phyloP scores from a whole-genome alignment of 2,888 invertebrate genomes.

The Laspeyria flexula region DNA sequence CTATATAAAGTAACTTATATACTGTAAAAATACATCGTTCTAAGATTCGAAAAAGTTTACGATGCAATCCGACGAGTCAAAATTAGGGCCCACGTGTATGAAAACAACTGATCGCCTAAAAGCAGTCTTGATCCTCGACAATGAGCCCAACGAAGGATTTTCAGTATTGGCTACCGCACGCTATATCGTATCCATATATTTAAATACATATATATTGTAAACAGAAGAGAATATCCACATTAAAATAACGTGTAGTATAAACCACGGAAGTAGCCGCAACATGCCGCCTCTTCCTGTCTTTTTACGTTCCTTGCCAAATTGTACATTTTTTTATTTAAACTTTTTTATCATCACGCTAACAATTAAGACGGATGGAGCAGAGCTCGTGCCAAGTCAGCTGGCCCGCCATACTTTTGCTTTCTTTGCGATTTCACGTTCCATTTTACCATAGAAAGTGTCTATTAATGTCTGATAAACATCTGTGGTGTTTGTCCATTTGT shows the following conservation, averaged over 20 bases:
- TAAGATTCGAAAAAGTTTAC: too few relatives aligned
- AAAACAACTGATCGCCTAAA: too few relatives aligned
- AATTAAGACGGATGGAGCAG: conserved; percentile 65
- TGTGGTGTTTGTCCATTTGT: too few relatives aligned
- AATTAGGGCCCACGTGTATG: too few relatives aligned
- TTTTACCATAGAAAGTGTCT: conserved; percentile 41
- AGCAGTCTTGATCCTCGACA: too few relatives aligned
- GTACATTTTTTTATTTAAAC: conserved; percentile 63
- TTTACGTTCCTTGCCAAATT: conserved; percentile 76
- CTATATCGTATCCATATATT: too few relatives aligned
- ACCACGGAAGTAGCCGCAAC: conserved; percentile 82
- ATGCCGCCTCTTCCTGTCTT: conserved; percentile 82
- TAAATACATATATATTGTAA: neutral
- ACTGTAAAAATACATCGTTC: too few relatives aligned
- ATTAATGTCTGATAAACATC: conserved; percentile 29
- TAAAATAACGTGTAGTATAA: conserved; percentile 40
- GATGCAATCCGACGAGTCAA: too few relatives aligned
- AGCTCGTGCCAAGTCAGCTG: conserved; percentile 80
- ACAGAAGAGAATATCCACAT: conserved; percentile 48
- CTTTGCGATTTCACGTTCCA: conserved; percentile 44
- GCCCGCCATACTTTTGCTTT: conserved; percentile 62
- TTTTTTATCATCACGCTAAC: conserved; percentile 53
- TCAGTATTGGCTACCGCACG: too few relatives aligned
- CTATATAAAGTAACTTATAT: too few relatives aligned
- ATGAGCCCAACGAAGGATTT: too few relatives aligned